Base-by-base conservation (phyloP, 2,888 invertebrate genomes). In the Caenorhabditis sp. region DNA sequence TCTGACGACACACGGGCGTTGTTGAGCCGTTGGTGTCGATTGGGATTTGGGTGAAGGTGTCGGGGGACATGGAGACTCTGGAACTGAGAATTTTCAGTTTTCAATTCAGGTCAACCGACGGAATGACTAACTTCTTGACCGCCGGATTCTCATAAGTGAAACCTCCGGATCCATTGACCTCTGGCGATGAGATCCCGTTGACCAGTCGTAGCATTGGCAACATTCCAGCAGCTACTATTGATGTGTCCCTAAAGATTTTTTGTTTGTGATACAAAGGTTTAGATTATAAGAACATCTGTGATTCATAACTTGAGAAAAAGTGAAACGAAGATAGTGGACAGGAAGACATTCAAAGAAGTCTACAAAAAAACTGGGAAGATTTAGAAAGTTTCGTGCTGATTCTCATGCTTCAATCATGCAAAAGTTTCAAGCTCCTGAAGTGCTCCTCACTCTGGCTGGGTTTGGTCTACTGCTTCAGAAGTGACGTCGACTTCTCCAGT, bases 151-250 rank as follows among this genome's bases (percentile, higher is more conserved):
- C 81, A 68, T 75, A 81, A 2, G 74, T 75, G 22, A 69, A 81
- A 4, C 69, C 54, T 26, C 54, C 81, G 19, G 64, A 47, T 58
- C 66, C 72, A 44, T 72, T 70, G 31, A 26, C 51, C 12, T n/a
- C 72, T 0, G 84, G 81, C 0, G 86, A 73, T 4, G 80, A 54
- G 56, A 85, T 58, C 2, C 85, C 86, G 35, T 86, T 86, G n/a
- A 86, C 85, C 22, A 89, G 63, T 10, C 86, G 79, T 10, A 90
- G 59, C 80, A 90, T 85, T 6, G 91, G 91, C 8, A 90, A 49
- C 85, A 90, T 87, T 14, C 90, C 90, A 51, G 90, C 89, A 1
- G 90, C 90, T 2, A 90, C 90, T 19, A 91, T 88, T 16, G 90
- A 89, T 0, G 89, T 89, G 80, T 91, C 90, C 44, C 90, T 90